Percentiles rank a stretch among this genome's conserved stretches.
Evolutionary conservation across 2,888 invertebrate species (phyloP).

Genomic region (Brachyptera putata): DNA sequence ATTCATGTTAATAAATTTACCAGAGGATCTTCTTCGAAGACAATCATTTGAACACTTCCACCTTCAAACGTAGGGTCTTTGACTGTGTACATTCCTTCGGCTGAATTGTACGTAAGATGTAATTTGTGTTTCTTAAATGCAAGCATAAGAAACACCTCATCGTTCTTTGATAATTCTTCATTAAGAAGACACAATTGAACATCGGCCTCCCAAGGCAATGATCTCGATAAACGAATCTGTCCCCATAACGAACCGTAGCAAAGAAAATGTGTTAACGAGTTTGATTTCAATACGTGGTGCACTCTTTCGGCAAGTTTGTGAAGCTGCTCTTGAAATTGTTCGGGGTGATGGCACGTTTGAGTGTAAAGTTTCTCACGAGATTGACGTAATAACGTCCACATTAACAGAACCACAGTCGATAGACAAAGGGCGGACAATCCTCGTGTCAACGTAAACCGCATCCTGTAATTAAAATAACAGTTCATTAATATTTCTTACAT

Average conservation of each 20-base stretch:
- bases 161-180: constrained; percentile 45
- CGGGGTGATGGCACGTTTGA: constrained; percentile 41
- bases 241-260: constrained; percentile 50
- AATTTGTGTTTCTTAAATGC: constrained; percentile 48
- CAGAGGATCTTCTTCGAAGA: constrained; percentile 50
- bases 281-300: constrained; percentile 2
- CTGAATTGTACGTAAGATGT: constrained; percentile 47
- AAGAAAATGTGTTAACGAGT: background rate
- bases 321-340: constrained; percentile 40
- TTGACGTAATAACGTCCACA: constrained; percentile 38
- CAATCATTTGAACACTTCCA: constrained; percentile 46
- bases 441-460: constrained; percentile 39
- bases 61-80: constrained; percentile 37
- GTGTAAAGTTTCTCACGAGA: constrained; percentile 35
- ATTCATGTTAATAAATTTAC: too few relatives aligned
- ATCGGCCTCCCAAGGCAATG: constrained; percentile 53
- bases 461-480: too few relatives aligned
- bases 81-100: constrained; percentile 50
- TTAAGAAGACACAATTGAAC: constrained; percentile 51
- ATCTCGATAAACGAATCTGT: constrained; percentile 48
- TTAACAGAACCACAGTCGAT: constrained; percentile 34
- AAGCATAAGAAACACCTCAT: constrained; percentile 48
- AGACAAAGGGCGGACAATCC: constrained; percentile 35
- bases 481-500: too few relatives aligned
- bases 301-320: constrained; percentile 40